A percentile compares a stretch with the other conserved stretches of the same genome.
These are phyloP conservation scores for Apocheima hispidaria DNA, from an alignment of 2,888 invertebrate species.

Conservation along the genomic window DNA sequence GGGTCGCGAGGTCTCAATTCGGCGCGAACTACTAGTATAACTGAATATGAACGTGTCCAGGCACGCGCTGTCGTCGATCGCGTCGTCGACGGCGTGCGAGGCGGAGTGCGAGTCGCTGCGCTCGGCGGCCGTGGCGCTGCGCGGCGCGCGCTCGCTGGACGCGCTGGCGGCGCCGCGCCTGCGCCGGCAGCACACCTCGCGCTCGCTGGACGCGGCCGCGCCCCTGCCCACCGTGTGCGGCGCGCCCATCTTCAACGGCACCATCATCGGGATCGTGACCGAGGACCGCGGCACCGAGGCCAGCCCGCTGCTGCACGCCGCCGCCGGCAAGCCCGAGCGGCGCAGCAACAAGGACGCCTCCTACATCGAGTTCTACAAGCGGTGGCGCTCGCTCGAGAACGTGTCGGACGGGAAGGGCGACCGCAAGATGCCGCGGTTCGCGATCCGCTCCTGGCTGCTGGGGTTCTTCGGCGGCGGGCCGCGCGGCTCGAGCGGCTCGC, in stretches of 20 bases:
- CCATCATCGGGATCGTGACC: constrained; percentile 69
- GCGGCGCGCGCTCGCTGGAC: constrained; percentile 68
- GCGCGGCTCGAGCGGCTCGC: constrained; percentile 86
- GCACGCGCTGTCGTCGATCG: constrained; percentile 88
- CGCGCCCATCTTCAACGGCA: constrained; percentile 76
- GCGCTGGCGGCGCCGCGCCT: constrained; percentile 55
- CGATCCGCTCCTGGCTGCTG: constrained; percentile 90
- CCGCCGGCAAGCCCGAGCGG: constrained; percentile 62
- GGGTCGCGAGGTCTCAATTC: too few relatives aligned
- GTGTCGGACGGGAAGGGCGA: constrained; percentile 76
- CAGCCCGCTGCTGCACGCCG: constrained; percentile 75
- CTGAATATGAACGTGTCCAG: constrained; percentile 52
- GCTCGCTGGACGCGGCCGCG: constrained; percentile 70
- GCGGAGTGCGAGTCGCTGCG: constrained; percentile 60
- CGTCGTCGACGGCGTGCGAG: constrained; percentile 87
- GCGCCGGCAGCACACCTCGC: constrained; percentile 65
- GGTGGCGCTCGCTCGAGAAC: constrained; percentile 93
- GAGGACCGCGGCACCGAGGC: constrained; percentile 74
- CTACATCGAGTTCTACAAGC: constrained; percentile 87
- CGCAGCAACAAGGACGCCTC: constrained; percentile 74
- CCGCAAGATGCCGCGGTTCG: constrained; percentile 88
- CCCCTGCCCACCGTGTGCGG: constrained; percentile 72
- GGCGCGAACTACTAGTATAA: not conserved
- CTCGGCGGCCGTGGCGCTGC: constrained; percentile 54
- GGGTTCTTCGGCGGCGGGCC: constrained; percentile 91